Conservation (phyloP, 2,797 vertebrate species). For the Onychomys arenicola region DNA sequence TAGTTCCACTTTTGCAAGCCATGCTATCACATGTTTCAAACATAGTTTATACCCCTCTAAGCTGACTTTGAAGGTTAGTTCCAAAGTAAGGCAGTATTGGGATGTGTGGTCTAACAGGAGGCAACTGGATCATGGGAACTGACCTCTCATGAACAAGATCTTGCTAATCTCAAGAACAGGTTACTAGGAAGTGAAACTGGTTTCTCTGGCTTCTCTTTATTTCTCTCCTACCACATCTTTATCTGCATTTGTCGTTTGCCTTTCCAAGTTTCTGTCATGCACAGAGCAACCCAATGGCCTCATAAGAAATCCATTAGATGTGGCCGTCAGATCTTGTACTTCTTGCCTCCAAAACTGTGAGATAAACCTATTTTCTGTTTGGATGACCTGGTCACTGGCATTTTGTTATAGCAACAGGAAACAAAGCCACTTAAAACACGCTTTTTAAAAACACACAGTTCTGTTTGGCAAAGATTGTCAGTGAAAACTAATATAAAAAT, state of each 20-base stretch:
- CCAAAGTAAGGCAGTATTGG: background rate
- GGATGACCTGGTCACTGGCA: background rate
- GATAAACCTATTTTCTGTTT: background rate
- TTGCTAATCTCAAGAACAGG: background rate
- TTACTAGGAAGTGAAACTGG: background rate
- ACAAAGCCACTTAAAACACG: background rate
- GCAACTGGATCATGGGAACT: too few species aligned
- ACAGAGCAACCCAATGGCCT: background rate
- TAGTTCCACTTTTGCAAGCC: background rate
- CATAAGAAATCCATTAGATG: background rate
- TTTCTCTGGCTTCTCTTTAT: background rate
- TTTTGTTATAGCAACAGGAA: background rate
- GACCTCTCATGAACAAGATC: background rate
- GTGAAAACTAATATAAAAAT: background rate
- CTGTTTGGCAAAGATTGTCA: background rate
- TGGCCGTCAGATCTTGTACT: background rate
- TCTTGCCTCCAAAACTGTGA: background rate
- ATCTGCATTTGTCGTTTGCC: background rate
- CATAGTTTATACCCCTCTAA: background rate
- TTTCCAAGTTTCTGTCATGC: background rate
- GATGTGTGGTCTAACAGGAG: background rate
- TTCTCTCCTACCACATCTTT: background rate
- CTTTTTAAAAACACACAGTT: background rate
- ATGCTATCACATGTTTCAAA: background rate
- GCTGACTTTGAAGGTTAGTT: background rate